phyloP scores from a whole-genome alignment of 2,113 vertebrate genomes.

The Martes martes region DNA sequence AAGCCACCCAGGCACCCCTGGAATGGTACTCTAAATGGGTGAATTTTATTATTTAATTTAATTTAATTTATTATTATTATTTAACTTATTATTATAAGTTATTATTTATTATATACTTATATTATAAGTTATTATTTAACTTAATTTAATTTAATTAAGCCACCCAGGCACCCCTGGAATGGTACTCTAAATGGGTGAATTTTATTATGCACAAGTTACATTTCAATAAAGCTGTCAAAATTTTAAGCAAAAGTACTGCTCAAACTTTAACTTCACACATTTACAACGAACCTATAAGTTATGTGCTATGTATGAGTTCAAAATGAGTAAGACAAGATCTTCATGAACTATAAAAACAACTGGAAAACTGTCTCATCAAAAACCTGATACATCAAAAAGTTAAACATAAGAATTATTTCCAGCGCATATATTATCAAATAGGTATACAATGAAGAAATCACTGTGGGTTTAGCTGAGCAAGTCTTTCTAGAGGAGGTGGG shows the following conservation, averaged over 20 bases:
- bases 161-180: background rate
- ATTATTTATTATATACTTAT: too few species aligned
- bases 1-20: background rate
- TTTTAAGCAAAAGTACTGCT: background rate
- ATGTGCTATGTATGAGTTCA: background rate
- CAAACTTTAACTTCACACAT: background rate
- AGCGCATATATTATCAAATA: background rate
- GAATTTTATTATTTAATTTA: background rate
- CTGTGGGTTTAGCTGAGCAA: background rate
- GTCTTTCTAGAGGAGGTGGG: background rate
- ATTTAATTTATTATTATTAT: too few species aligned
- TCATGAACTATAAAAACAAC: conserved; percentile 21
- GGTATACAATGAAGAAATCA: background rate
- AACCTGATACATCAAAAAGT: background rate
- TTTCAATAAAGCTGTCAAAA: background rate
- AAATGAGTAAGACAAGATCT: background rate
- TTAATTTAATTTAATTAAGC: too few species aligned
- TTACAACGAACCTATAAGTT: background rate
- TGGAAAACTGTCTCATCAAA: background rate
- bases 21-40: background rate
- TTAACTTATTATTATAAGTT: too few species aligned
- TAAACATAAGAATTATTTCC: conserved; percentile 12
- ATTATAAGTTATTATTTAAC: too few species aligned
- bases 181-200: background rate
- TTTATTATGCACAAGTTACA: background rate